These are phyloP conservation scores for Sinopyrophorus schimmeli DNA, from an alignment of 2,888 invertebrate genomes.

Conservation along the genomic window DNA sequence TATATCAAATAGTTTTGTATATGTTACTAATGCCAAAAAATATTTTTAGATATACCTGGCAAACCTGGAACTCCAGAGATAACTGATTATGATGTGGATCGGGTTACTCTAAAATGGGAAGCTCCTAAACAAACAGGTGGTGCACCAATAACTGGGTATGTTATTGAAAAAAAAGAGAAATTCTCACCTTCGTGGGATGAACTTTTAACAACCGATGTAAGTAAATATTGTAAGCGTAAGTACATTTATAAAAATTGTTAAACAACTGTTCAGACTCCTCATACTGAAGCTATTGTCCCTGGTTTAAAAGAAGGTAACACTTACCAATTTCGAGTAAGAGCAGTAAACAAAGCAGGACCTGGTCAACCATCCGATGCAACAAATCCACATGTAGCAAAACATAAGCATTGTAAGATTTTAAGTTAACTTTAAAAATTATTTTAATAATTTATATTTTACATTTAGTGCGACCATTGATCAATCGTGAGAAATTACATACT, in stretches of 20 bases:
- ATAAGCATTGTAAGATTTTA: slow-evolving; percentile 73
- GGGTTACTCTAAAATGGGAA: slow-evolving; percentile 84
- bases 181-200: slow-evolving; percentile 80
- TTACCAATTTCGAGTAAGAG: slow-evolving; percentile 94
- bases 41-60: slow-evolving; percentile 74
- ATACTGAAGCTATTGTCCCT: slow-evolving; percentile 80
- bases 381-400: slow-evolving; percentile 84
- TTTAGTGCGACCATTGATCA: slow-evolving; percentile 92
- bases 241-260: no score
- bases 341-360: slow-evolving; percentile 93
- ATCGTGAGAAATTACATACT: slow-evolving; percentile 88
- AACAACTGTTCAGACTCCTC: slow-evolving; percentile 75
- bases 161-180: slow-evolving; percentile 88
- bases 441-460: slow-evolving; percentile 28
- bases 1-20: no score
- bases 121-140: slow-evolving; percentile 78
- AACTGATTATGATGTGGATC: slow-evolving; percentile 87
- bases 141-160: slow-evolving; percentile 80
- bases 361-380: slow-evolving; percentile 90
- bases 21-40: no score
- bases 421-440: background rate
- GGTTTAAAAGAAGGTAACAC: slow-evolving; percentile 88
- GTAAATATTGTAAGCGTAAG: no score
- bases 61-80: slow-evolving; percentile 87
- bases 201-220: slow-evolving; percentile 72